These are phyloP conservation scores for Propithecus perrieri DNA, from an alignment of 2,797 vertebrate species.

Conservation along the genomic window DNA sequence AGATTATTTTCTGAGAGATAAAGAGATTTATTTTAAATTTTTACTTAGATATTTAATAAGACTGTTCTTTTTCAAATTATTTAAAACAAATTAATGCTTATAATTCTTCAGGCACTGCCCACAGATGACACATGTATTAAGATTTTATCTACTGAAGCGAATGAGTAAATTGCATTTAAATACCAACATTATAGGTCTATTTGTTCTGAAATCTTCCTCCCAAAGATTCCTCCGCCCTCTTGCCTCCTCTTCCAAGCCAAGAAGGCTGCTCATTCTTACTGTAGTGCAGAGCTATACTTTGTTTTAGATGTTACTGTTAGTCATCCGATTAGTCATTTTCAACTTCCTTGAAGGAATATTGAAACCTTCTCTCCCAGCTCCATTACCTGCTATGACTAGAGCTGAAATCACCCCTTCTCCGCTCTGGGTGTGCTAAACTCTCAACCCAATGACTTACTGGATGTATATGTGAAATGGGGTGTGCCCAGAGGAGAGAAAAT, in stretches of 20 bases:
- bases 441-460: conserved; percentile 40
- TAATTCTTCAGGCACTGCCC: conserved; percentile 68
- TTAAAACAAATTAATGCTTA: conserved; percentile 77
- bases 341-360: conserved; percentile 58
- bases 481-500: conserved; percentile 48
- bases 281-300: conserved; percentile 47
- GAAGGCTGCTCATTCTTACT: conserved; percentile 70
- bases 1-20: conserved; percentile 58
- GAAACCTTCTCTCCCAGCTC: conserved; percentile 61
- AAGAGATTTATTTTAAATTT: conserved; percentile 66
- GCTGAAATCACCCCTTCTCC: conserved; percentile 44
- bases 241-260: conserved; percentile 55
- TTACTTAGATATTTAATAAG: conserved; percentile 55
- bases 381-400: conserved; percentile 42
- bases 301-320: neutral
- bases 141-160: conserved; percentile 47
- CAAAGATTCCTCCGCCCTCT: neutral
- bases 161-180: conserved; percentile 61
- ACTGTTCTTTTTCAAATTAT: conserved; percentile 75
- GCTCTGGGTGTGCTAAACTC: conserved; percentile 39
- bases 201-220: conserved; percentile 69
- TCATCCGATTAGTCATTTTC: conserved; percentile 68
- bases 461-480: conserved; percentile 39
- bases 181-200: conserved; percentile 60
- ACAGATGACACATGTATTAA: conserved; percentile 54